Base-by-base conservation (phyloP, 2,113 vertebrate genomes). In the Sphaerodactylus townsendi region DNA sequence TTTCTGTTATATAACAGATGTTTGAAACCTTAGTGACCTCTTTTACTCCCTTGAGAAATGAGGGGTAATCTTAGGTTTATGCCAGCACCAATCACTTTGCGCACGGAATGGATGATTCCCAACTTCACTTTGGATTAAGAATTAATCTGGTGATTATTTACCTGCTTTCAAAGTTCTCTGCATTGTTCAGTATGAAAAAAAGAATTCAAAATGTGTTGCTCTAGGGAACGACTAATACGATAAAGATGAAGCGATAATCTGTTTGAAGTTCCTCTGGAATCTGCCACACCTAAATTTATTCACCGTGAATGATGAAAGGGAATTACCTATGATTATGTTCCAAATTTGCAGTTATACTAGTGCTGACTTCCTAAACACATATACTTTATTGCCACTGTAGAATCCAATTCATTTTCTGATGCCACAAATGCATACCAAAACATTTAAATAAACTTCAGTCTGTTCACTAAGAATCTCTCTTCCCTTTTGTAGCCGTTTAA, bases 211-310 rank as follows among this genome's bases (percentile, higher is more conserved):
- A 82, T 90, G 70, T 39, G 46, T 87, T 77, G 82, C 93, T 6
- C 1, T 70, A 87, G 89, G 91, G 86, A 91, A 92, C 85, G 91
- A 91, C 92, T 91, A 94, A 81, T 87, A 78, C 64, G 70, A 85
- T 89, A 87, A 88, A 85, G 78, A 65, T 69, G 82, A 88, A 90
- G 85, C 81, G 87, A 89, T 82, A 71, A 83, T 86, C 77, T 90
- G 73, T 88, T 92, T 94, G 88, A 94, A 91, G 87, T 91, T 92
- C 37, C 68, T 85, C 50, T 92, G 91, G 91, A 87, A 90, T 94
- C 81, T 92, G 86, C 90, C 87, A 89, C 88, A 88, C 91, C 84
- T 89, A 21, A 90, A 56, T 89, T 89, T 69, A 71, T 75, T 83
- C 70, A 87, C 69, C 75, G 86, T 81, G 59, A 91, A 62, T 19